Evolutionary conservation across 1,140 invertebrate species (phyloP), one percentile per base, ranked within the genome.

Genomic region (Drosophila lacertosa): DNA sequence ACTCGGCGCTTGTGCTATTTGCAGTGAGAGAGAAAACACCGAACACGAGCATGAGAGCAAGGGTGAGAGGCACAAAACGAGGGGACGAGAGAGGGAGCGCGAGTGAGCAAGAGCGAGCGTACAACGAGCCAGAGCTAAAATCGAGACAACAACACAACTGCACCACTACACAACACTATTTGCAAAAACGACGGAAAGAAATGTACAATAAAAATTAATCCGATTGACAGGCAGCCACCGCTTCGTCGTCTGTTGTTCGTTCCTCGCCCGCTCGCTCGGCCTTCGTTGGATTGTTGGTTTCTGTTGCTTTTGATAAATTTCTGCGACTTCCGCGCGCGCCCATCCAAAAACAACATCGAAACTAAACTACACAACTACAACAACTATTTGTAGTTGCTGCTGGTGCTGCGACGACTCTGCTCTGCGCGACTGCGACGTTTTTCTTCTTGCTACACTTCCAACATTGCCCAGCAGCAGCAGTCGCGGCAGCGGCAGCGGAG

Each of bases 331-430:
- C 79, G 80, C 72, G 79, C 73, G 65, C 76, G 64, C 71, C 74
- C 64, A 65, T 24, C 74, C 69, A 73, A 86, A 84, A 84, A 79
- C 77, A 84, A 76, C 77, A 80, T 40, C 74, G 69, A 80, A 70
- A 80, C 64, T 75, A 74, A 80, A 81, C 77, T 81, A 80, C 75
- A 80, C 73, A 78, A 76, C 73, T 78, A 79, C 77, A 79, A 81
- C 72, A 79, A 78, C 76, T 79, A 75, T 80, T 70, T 77, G 77
- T 74, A 74, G 80, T 74, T 79, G 79, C 59, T 59, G 77, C 54
- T 65, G 48, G 63, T 42, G 58, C 72, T 78, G 65, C 33, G 63
- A 57, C 63, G 53, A 50, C 20, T 39, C 33, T 37, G 51, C 51
- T 57, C 51, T 57, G 40, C 51, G 62, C 63, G 24, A 47, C 66